Base-by-base conservation (phyloP, 2,797 vertebrate species). In the Sebastes itinus region DNA sequence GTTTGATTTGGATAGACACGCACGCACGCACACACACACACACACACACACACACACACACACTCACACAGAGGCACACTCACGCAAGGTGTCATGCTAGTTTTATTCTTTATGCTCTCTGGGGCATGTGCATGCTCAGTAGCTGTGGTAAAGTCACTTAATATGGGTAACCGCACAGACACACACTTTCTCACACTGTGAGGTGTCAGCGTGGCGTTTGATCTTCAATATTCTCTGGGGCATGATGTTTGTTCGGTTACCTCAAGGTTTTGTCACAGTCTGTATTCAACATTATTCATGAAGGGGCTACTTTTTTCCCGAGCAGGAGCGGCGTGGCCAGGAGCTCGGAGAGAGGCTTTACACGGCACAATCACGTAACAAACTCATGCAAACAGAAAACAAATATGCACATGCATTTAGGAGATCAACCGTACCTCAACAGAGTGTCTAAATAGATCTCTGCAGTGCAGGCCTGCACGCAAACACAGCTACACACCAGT, bases 181-280 rank as follows among this genome's bases (percentile, higher is more conserved):
- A 77, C 54, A 70, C 66, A 60, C 67, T 64, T 54, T 38, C 54
- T 67, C 73, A 75, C 81, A 82, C 77, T 8, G 55, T 56, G 75
- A 90, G 85, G 77, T 86, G 85, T 85, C 87, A 90, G 59, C 42
- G 63, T 75, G 69, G 72, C 23, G 86, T 90, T 93, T 92, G 84
- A 93, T 92, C 86, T 79, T 78, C 62, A 83, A 54, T 85, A 86
- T 86, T 91, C 85, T 90, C 84, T 9, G 28, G 84, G 92, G 87
- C 81, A 54, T 46, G 25, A 73, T 90, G 81, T 91, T 92, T 91
- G 86, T 92, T 92, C 91, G 85, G 82, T 87, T 88, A 90, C 86
- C 89, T 89, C 89, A 84, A 92, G 89, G 82, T 92, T 93, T 94
- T 88, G 90, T 92, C 91, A 89, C 75, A 81, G 84, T 90, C 82